Conservation (phyloP, 2,113 vertebrate genomes). For the Xyliphius kryptos region DNA sequence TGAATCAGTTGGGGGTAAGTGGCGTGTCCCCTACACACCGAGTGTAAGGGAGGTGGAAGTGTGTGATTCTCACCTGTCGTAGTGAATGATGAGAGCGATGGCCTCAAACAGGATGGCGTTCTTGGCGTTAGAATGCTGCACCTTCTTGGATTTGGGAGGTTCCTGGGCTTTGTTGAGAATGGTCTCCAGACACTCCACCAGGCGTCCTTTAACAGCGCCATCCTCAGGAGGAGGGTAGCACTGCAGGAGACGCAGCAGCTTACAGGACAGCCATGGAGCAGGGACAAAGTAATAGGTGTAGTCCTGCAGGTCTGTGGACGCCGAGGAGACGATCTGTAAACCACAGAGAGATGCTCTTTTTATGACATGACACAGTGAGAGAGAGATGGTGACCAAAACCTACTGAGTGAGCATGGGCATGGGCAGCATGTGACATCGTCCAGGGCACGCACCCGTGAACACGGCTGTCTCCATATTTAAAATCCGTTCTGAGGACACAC, state of each 20-base stretch:
- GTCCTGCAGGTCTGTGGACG: slow-evolving; percentile 85
- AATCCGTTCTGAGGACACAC: no score
- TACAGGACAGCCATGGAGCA: slow-evolving; percentile 85
- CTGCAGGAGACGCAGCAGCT: slow-evolving; percentile 79
- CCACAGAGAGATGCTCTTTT: no score
- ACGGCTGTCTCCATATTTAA: no score
- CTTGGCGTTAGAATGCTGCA: slow-evolving; percentile 91
- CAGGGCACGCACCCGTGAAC: no score
- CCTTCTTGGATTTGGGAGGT: slow-evolving; percentile 92
- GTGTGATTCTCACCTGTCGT: slow-evolving; percentile 76
- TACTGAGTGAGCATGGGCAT: no score
- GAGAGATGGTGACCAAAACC: no score
- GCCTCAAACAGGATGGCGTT: slow-evolving; percentile 88
- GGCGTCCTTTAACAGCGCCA: slow-evolving; percentile 80
- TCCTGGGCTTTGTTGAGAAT: slow-evolving; percentile 92
- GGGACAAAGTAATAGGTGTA: slow-evolving; percentile 94
- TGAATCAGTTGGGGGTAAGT: no score
- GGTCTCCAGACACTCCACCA: slow-evolving; percentile 87
- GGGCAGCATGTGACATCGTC: no score
- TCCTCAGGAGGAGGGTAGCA: slow-evolving; percentile 85
- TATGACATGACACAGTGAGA: no score
- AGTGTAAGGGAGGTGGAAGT: no score
- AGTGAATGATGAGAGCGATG: slow-evolving; percentile 88
- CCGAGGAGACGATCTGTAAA: slow-evolving; percentile 81
- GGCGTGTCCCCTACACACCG: no score